Conservation (phyloP, 1,140 invertebrate species). For the Aporrectodea caliginosa region DNA sequence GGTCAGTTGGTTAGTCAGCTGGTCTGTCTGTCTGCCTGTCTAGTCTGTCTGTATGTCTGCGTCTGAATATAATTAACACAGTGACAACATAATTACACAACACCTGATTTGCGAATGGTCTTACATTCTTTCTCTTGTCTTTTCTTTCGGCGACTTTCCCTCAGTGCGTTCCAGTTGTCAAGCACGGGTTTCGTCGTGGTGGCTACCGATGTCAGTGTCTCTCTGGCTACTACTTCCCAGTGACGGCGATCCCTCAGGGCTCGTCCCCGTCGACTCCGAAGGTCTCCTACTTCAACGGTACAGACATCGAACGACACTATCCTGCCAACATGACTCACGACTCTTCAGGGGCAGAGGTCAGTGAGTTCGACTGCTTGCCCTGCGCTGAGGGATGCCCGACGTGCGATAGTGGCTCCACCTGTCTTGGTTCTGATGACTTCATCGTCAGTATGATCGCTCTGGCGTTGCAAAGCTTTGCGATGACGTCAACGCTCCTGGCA, state of each 20-base stretch:
- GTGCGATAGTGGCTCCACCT: not conserved
- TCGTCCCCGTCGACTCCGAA: too few relatives aligned
- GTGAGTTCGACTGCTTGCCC: not conserved
- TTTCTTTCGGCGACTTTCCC: too few relatives aligned
- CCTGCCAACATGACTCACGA: not conserved
- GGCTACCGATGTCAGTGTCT: not conserved
- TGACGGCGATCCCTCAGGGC: not conserved
- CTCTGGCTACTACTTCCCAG: not conserved
- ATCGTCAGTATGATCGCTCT: not conserved
- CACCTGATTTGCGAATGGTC: too few relatives aligned
- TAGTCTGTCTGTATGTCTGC: too few relatives aligned
- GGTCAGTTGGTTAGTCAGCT: too few relatives aligned
- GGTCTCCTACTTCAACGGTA: not conserved
- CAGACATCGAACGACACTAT: not conserved
- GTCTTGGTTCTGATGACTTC: not conserved
- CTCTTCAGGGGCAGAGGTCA: not conserved
- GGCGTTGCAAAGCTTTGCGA: not conserved
- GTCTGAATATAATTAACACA: too few relatives aligned
- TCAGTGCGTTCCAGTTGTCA: not conserved
- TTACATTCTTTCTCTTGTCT: too few relatives aligned
- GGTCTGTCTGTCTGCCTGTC: too few relatives aligned
- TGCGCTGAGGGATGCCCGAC: not conserved
- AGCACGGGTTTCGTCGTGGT: not conserved
- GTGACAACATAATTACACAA: too few relatives aligned
- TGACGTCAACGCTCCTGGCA: not conserved